A percentile compares a stretch with the other conserved stretches of the same genome.
phyloP scores from a whole-genome alignment of 2,888 invertebrate genomes.

The Chymomyza caudatula region DNA sequence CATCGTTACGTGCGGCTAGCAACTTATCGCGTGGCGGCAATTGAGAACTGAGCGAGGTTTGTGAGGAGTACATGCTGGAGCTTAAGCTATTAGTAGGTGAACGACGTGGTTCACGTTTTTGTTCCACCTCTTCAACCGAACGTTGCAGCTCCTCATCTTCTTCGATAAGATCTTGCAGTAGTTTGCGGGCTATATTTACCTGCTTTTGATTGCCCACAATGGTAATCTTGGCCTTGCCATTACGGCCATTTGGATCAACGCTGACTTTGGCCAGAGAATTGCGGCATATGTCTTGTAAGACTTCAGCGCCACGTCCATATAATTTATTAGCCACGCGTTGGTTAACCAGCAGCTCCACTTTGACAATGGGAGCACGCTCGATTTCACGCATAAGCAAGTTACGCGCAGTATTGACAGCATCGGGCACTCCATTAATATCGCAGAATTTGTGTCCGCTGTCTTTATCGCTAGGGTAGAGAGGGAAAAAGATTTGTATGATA shows the following conservation, averaged over 20 bases:
- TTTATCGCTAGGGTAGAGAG: conserved; percentile 79
- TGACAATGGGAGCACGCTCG: conserved; percentile 84
- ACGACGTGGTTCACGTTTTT: conserved; percentile 79
- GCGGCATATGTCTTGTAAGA: conserved; percentile 84
- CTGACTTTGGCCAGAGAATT: conserved; percentile 86
- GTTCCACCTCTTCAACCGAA: conserved; percentile 77
- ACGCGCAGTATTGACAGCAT: conserved; percentile 85
- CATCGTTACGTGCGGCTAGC: conserved; percentile 73
- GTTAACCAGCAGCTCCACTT: conserved; percentile 84
- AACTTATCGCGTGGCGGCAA: conserved; percentile 75
- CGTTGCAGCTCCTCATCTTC: conserved; percentile 79
- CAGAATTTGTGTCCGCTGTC: conserved; percentile 82
- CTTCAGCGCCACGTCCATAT: conserved; percentile 86
- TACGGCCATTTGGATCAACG: conserved; percentile 79
- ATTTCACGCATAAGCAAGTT: conserved; percentile 83
- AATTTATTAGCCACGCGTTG: conserved; percentile 84
- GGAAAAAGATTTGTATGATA: background rate
- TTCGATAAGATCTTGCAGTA: conserved; percentile 85
- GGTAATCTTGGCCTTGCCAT: conserved; percentile 74
- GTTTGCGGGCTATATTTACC: conserved; percentile 84
- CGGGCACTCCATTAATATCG: conserved; percentile 84
- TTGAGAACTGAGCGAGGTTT: conserved; percentile 74
- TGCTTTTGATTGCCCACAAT: conserved; percentile 83
- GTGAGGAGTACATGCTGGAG: conserved; percentile 77
- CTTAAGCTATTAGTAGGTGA: conserved; percentile 75